phyloP scores from a whole-genome alignment of 2,113 vertebrate species.

The Odontophorus gujanensis region DNA sequence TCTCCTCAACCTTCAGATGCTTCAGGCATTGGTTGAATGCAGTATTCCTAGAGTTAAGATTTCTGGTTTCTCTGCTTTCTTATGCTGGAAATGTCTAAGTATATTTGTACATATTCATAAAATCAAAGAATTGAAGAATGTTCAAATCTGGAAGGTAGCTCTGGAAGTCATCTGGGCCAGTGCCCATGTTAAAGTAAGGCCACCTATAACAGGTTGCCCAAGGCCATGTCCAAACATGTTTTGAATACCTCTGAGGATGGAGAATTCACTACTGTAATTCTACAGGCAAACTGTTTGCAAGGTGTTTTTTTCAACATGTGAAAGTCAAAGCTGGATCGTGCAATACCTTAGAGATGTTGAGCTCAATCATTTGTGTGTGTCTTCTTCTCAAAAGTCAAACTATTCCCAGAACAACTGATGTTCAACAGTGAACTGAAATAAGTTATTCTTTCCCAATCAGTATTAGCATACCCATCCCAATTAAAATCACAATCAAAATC shows the following conservation, averaged over 20 bases:
- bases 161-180: background rate
- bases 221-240: background rate
- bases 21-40: background rate
- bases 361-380: background rate
- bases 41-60: background rate
- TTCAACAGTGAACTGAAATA: background rate
- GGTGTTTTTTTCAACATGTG: background rate
- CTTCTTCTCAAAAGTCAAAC: background rate
- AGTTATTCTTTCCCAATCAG: fast-evolving
- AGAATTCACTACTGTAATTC: background rate
- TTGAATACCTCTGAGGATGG: background rate
- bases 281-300: background rate
- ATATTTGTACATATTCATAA: background rate
- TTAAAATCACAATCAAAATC: background rate
- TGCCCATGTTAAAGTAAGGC: background rate
- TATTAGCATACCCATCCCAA: background rate
- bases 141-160: background rate
- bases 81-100: background rate
- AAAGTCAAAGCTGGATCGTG: background rate
- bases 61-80: background rate
- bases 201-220: background rate
- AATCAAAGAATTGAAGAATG: background rate
- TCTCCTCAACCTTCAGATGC: background rate
- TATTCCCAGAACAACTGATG: background rate
- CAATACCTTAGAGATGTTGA: background rate